Percentiles rank a stretch among this genome's conserved stretches.
phyloP scores from a whole-genome alignment of 2,888 invertebrate species.

The Itoplectis maculator region DNA sequence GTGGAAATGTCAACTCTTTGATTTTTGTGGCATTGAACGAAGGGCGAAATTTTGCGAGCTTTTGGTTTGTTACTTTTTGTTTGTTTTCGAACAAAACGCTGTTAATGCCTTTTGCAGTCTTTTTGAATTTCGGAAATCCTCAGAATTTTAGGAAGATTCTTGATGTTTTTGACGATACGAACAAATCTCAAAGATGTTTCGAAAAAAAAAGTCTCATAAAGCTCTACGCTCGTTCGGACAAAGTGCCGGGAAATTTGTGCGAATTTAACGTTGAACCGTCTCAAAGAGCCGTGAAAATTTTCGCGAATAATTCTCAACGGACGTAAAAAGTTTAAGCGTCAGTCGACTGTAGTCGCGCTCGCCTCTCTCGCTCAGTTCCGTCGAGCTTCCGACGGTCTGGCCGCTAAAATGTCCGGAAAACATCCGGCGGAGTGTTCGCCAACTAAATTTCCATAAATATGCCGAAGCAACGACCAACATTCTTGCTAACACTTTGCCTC shows the following conservation, averaged over 20 bases:
- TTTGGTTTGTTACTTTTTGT: no score
- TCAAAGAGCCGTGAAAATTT: not conserved
- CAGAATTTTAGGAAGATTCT: no score
- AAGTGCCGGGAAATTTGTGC: not conserved
- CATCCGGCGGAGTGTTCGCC: slow-evolving; percentile 10
- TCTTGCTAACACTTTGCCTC: slow-evolving; percentile 2
- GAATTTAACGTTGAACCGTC: not conserved
- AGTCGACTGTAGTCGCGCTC: not conserved
- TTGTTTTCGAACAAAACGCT: no score
- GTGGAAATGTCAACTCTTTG: no score
- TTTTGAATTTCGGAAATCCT: not conserved
- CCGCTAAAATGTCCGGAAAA: not conserved
- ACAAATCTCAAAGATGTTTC: not conserved
- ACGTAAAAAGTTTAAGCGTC: slow-evolving; percentile 16
- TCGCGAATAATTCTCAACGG: not conserved
- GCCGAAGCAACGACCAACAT: slow-evolving; percentile 2
- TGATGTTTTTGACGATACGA: not conserved
- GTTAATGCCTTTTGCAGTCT: no score
- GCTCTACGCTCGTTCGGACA: not conserved
- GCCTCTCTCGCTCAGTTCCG: no score
- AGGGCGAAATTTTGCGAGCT: no score
- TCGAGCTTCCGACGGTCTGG: not conserved
- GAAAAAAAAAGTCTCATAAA: no score
- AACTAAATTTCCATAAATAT: slow-evolving; percentile 26
- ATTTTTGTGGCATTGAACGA: no score